Conservation (phyloP, 2,888 invertebrate species). For the Drosophila fulvimacula region DNA sequence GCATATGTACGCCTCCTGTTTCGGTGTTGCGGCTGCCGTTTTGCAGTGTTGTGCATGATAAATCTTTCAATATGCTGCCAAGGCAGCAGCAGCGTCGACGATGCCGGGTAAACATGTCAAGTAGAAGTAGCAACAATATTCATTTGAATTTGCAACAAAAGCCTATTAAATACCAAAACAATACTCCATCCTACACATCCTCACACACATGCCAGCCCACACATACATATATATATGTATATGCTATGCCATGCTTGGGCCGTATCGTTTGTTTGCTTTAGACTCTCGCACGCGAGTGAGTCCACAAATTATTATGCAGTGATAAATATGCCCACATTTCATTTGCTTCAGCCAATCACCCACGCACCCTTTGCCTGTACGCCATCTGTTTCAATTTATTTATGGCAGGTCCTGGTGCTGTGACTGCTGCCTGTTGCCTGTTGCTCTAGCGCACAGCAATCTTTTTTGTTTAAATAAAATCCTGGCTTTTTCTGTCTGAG, state of each 20-base stretch:
- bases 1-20: slow-evolving; percentile 10
- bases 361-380: background rate
- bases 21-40: slow-evolving; percentile 16
- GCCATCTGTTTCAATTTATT: slow-evolving; percentile 37
- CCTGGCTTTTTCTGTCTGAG: background rate
- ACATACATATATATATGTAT: slow-evolving; percentile 20
- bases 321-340: slow-evolving; percentile 61
- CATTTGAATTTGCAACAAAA: slow-evolving; percentile 73
- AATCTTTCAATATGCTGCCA: slow-evolving; percentile 64
- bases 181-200: slow-evolving; percentile 30
- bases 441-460: slow-evolving; percentile 33
- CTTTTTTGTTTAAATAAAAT: slow-evolving; percentile 15
- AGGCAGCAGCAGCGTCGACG: slow-evolving; percentile 27
- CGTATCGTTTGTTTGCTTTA: slow-evolving; percentile 44
- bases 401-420: background rate
- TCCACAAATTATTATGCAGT: slow-evolving; percentile 69
- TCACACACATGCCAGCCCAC: slow-evolving; percentile 10
- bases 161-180: slow-evolving; percentile 74
- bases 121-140: slow-evolving; percentile 57
- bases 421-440: slow-evolving; percentile 35
- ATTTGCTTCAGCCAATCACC: slow-evolving; percentile 13
- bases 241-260: slow-evolving; percentile 29
- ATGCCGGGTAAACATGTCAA: slow-evolving; percentile 51
- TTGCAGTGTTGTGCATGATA: slow-evolving; percentile 58
- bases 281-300: slow-evolving; percentile 43